Base-by-base conservation (phyloP, 2,797 vertebrate species). In the Gephyroberyx darwinii region DNA sequence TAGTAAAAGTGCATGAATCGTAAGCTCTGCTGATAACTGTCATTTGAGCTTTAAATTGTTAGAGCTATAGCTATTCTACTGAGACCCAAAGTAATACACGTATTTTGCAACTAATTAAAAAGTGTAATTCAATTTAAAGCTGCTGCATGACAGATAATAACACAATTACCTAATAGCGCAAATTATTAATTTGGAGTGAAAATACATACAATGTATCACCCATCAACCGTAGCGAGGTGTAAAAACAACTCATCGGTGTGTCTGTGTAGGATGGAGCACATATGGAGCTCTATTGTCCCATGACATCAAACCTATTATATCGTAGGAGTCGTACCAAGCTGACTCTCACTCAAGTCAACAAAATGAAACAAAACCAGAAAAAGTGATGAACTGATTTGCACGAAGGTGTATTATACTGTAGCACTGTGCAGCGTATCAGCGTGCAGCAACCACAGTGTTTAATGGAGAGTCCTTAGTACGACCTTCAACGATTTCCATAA, bases 71-170 rank as follows among this genome's bases (percentile, higher is more conserved):
- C 62, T 60, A 58, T 75, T 77, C 73, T 31, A 62, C 70, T 2
- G 5, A 67, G 56, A 74, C 31, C 33, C 17, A 37, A 63, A 68
- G 56, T 56, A 61, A 81, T 52, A 58, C 59, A 69, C 50, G 55
- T 57, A 64, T 68, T 74, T 71, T 52, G 60, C 54, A 84, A 71
- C 47, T 78, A 75, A 85, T 87, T 80, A 80, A 86, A 74, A 67
- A 69, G 53, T 48, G 26, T 63, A 76, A 74, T 78, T 83, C 51
- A 78, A 82, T 84, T 74, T 71, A 65, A 84, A 75, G 70, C 61
- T 70, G 67, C 71, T 17, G 63, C 62, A 71, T 68, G 58, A 62
- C 48, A 81, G 81, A 82, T 82, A 69, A 76, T 75, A 74, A 64
- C 31, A 39, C 19, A 80, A 45, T 41, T 59, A 54, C 20, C 76